Conservation (phyloP, 2,888 invertebrate species). For the Theodoxus fluviatilis region DNA sequence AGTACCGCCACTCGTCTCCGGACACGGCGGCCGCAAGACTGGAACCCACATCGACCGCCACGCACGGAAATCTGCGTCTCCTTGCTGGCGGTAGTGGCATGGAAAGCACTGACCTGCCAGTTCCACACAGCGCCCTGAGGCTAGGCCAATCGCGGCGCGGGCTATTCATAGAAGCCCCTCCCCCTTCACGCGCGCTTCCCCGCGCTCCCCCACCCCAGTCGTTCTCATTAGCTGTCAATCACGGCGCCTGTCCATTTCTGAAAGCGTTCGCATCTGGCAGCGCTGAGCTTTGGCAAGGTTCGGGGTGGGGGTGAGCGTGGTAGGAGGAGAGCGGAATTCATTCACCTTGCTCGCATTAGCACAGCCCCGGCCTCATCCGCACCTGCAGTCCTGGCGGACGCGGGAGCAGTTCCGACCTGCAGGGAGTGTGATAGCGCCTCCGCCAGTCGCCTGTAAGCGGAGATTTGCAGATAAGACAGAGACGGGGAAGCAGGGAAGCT, state of each 20-base stretch:
- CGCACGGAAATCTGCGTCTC: too few species aligned
- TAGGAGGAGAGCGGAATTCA: conserved; percentile 32
- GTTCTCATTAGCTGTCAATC: conserved; percentile 53
- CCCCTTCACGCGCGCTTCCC: conserved; percentile 39
- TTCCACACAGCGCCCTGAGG: conserved; percentile 30
- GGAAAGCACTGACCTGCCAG: conserved; percentile 31
- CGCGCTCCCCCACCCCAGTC: conserved; percentile 45
- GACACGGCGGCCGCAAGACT: too few species aligned
- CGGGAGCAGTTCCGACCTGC: too few species aligned
- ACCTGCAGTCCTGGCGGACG: too few species aligned
- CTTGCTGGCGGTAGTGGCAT: conserved; percentile 27
- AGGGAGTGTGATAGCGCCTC: too few species aligned
- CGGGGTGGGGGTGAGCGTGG: too few species aligned
- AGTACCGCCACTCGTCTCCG: neutral
- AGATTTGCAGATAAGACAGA: too few species aligned
- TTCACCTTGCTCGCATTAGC: conserved; percentile 26
- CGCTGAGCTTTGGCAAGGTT: too few species aligned
- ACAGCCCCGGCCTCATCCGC: too few species aligned
- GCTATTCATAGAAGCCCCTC: conserved; percentile 44
- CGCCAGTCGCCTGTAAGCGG: too few species aligned
- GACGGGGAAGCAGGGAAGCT: too few species aligned
- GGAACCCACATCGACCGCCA: too few species aligned
- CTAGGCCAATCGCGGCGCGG: conserved; percentile 39
- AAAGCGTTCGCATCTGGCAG: conserved; percentile 14
- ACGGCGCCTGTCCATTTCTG: conserved; percentile 46